phyloP scores from a whole-genome alignment of 2,888 invertebrate species.

The Cataglyphis livida region DNA sequence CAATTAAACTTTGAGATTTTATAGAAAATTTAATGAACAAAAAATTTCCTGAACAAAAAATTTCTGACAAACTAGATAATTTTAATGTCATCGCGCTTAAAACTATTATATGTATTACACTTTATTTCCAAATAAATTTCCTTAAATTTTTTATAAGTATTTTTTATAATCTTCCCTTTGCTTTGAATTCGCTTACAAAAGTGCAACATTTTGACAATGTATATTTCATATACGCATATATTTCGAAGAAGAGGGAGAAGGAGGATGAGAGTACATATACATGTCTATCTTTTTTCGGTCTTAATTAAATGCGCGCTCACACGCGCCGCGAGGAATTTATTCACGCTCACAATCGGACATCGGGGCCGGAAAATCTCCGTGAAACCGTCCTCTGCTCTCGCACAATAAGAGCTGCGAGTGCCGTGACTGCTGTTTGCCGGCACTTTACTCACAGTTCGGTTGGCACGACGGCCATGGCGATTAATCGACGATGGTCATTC shows the following conservation, averaged over 20 bases:
- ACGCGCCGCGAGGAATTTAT: conserved; percentile 63
- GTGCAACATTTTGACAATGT: not conserved
- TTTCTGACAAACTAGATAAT: no score
- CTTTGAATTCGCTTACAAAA: not conserved
- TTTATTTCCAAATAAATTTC: not conserved
- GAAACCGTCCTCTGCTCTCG: conserved; percentile 7
- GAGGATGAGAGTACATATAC: not conserved
- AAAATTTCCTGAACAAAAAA: no score
- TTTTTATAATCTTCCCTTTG: not conserved
- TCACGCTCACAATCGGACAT: conserved; percentile 29
- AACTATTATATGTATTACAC: no score
- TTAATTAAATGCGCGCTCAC: conserved; percentile 79
- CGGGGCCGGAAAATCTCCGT: not conserved
- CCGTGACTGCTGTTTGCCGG: conserved; percentile 65
- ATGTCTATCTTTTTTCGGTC: conserved; percentile 33
- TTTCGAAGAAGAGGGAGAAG: not conserved
- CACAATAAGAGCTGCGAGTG: conserved; percentile 19
- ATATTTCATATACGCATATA: not conserved
- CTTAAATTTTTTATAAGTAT: not conserved
- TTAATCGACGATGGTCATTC: conserved; percentile 75
- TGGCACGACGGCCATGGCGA: conserved; percentile 69
- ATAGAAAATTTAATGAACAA: no score
- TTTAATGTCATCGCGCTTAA: no score
- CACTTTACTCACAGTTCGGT: conserved; percentile 78
- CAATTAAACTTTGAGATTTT: no score